phyloP scores from a whole-genome alignment of 2,113 vertebrate genomes.

The Sylvilagus bachmani region DNA sequence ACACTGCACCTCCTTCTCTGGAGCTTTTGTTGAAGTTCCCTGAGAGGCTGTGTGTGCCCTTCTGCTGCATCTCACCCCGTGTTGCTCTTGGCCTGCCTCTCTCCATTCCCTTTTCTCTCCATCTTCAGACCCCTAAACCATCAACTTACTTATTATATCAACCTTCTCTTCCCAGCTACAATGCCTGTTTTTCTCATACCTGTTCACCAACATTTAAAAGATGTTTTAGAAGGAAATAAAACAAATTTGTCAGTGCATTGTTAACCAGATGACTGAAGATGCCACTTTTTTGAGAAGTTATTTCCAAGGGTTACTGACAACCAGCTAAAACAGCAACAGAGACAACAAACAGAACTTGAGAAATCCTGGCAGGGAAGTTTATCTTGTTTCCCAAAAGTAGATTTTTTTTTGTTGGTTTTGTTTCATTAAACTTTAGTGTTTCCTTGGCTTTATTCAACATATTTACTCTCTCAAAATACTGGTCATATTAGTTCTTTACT shows the following conservation, averaged over 20 bases:
- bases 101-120: background rate
- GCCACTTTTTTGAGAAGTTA: background rate
- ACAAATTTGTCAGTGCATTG: background rate
- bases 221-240: background rate
- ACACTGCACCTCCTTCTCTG: no score
- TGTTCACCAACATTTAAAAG: background rate
- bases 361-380: background rate
- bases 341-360: background rate
- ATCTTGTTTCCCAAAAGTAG: background rate
- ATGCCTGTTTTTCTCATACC: background rate
- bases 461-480: background rate
- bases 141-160: background rate
- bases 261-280: background rate
- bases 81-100: background rate
- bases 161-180: background rate
- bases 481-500: background rate
- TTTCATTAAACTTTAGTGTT: background rate
- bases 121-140: background rate
- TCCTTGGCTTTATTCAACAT: background rate
- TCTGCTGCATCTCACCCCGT: background rate
- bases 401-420: background rate
- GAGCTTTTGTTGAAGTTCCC: rapidly evolving
- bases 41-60: no score
- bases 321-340: background rate
- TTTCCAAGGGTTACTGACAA: background rate